These are phyloP conservation scores for Pyrochroa serraticornis DNA, from an alignment of 2,888 invertebrate genomes.

Conservation along the genomic window DNA sequence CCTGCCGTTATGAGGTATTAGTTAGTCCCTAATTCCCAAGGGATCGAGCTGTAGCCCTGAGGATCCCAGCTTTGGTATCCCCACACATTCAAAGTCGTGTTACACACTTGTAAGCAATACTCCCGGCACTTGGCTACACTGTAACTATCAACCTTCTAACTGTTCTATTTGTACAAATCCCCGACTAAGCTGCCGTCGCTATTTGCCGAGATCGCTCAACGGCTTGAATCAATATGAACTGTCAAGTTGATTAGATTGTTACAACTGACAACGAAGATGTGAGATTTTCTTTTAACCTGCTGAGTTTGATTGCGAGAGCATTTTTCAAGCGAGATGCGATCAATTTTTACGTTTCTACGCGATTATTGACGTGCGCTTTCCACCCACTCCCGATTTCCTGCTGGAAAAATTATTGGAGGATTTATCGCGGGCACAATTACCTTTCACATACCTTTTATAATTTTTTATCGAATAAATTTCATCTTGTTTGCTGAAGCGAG, in stretches of 20 bases:
- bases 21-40: conserved; percentile 26
- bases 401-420: no score
- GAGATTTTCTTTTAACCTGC: neutral
- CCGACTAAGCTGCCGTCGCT: conserved; percentile 27
- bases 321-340: no score
- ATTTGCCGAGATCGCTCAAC: conserved; percentile 26
- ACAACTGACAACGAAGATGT: conserved; percentile 31
- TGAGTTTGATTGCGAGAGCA: no score
- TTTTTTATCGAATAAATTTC: no score
- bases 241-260: conserved; percentile 35
- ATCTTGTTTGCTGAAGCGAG: no score
- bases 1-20: conserved; percentile 30
- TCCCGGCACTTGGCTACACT: conserved; percentile 23
- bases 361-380: no score
- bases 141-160: conserved; percentile 24
- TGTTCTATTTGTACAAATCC: conserved; percentile 30
- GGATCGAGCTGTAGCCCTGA: conserved; percentile 23
- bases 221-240: conserved; percentile 35
- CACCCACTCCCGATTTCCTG: no score
- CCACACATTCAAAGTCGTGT: conserved; percentile 28
- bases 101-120: conserved; percentile 32
- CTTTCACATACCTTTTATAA: no score
- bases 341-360: no score
- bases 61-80: conserved; percentile 24
- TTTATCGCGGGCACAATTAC: no score